A percentile compares a stretch with the other conserved stretches of the same genome.
Conservation (phyloP, 2,113 vertebrate genomes). For the Abramis brama region DNA sequence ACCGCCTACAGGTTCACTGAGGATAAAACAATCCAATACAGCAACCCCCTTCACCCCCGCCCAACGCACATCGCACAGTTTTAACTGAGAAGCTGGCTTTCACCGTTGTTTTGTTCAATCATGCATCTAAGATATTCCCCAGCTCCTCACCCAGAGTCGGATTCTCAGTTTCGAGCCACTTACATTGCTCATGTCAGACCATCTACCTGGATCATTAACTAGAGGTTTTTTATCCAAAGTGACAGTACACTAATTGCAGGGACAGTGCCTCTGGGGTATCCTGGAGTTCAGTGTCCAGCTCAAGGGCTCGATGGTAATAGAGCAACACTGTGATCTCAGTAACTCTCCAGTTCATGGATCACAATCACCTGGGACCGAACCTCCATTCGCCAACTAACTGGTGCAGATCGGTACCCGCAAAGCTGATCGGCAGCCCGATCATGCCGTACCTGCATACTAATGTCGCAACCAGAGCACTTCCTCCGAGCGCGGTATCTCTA, state of each 20-base stretch:
- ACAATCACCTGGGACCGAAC: constrained; percentile 20
- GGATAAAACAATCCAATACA: not conserved
- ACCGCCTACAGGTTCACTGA: not conserved
- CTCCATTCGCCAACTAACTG: constrained; percentile 2
- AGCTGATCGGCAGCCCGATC: constrained; percentile 16
- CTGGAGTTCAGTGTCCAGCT: constrained; percentile 11
- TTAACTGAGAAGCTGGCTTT: not conserved
- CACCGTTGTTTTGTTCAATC: constrained; percentile 9
- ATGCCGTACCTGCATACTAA: constrained; percentile 31
- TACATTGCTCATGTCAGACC: constrained; percentile 13
- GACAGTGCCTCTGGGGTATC: constrained; percentile 30
- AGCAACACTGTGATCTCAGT: constrained; percentile 16
- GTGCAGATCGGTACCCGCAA: constrained; percentile 8
- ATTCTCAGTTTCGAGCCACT: not conserved
- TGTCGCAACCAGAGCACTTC: not conserved
- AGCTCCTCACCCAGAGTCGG: not conserved
- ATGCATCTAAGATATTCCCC: not conserved
- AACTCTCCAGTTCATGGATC: constrained; percentile 39
- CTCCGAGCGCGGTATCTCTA: constrained; percentile 14
- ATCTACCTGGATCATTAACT: constrained; percentile 23
- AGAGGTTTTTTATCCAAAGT: constrained; percentile 26
- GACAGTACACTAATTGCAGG: constrained; percentile 41
- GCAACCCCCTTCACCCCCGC: not conserved
- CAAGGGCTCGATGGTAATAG: constrained; percentile 30
- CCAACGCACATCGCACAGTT: not conserved